A percentile compares a stretch with the other conserved stretches of the same genome.
Conservation (phyloP, 1,140 invertebrate genomes). For the Ostrea denselamellosa region DNA sequence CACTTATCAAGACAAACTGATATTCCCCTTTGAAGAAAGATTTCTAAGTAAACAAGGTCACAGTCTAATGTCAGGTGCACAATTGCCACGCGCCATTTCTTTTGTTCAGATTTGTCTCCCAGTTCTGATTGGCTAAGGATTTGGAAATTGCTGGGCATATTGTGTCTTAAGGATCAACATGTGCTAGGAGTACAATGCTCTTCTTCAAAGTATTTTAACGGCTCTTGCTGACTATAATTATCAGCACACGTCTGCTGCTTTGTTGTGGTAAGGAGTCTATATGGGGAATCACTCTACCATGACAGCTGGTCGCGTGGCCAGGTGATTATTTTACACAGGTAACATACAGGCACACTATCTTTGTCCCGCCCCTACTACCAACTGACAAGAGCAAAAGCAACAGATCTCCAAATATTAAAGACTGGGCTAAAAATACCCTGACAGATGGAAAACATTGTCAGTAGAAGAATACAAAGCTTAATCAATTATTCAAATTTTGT, state of each 20-base stretch:
- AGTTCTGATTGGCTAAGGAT: slow-evolving; percentile 14
- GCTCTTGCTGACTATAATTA: slow-evolving; percentile 29
- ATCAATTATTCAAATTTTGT: slow-evolving; percentile 21
- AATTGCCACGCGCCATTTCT: slow-evolving; percentile 27
- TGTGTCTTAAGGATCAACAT: slow-evolving; percentile 22
- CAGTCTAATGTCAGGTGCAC: slow-evolving; percentile 1
- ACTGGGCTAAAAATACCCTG: slow-evolving; percentile 4
- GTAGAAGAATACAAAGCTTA: slow-evolving; percentile 5
- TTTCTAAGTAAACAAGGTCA: slow-evolving; percentile 16
- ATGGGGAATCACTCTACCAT: slow-evolving; percentile 25
- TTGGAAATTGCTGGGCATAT: slow-evolving; percentile 17
- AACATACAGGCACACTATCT: neutral
- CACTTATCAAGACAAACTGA: slow-evolving; percentile 4
- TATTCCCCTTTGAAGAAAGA: neutral
- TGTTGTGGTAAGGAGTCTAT: slow-evolving; percentile 1
- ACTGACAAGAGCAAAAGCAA: slow-evolving; percentile 18
- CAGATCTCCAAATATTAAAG: slow-evolving; percentile 18
- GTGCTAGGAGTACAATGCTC: slow-evolving; percentile 28
- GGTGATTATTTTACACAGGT: slow-evolving; percentile 42
- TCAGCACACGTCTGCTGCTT: slow-evolving; percentile 14
- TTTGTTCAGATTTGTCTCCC: slow-evolving; percentile 8
- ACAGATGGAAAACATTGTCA: slow-evolving; percentile 30
- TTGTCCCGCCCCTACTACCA: neutral
- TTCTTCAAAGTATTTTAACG: slow-evolving; percentile 20
- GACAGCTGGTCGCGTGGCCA: slow-evolving; percentile 38